A percentile compares a stretch with the other conserved stretches of the same genome.
phyloP scores from a whole-genome alignment of 2,113 vertebrate genomes.

The Muntiacus reevesi region DNA sequence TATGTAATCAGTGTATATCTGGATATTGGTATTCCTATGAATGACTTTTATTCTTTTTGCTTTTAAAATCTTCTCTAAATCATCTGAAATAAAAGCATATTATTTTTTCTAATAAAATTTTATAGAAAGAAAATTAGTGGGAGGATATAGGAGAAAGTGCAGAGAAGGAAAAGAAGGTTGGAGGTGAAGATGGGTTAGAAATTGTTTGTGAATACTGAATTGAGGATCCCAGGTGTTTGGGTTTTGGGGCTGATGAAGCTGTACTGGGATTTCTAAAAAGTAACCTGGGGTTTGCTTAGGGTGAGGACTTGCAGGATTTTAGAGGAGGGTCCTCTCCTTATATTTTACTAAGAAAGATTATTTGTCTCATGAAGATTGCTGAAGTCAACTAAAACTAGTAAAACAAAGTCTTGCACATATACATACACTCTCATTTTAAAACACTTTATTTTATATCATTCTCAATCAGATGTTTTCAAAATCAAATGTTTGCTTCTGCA shows the following conservation, averaged over 20 bases:
- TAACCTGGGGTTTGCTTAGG: background rate
- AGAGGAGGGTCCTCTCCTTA: background rate
- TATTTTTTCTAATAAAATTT: background rate
- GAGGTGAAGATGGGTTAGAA: background rate
- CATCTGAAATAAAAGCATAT: background rate
- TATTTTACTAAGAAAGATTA: background rate
- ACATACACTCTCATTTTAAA: background rate
- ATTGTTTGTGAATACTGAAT: background rate
- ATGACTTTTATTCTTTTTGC: background rate
- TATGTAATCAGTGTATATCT: background rate
- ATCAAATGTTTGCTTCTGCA: background rate
- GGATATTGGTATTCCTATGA: background rate
- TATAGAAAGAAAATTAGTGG: background rate
- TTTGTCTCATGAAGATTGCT: background rate
- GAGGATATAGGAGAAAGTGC: background rate
- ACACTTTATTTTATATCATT: background rate
- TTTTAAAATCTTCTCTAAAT: background rate
- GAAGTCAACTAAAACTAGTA: background rate
- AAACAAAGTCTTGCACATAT: background rate
- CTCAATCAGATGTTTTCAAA: background rate
- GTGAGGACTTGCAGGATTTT: background rate
- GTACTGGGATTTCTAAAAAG: background rate
- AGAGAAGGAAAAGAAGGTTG: background rate
- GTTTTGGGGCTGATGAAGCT: background rate
- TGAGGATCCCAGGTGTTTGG: background rate